Base-by-base conservation (phyloP, 2,888 invertebrate species). In the Drosophila atripex region DNA sequence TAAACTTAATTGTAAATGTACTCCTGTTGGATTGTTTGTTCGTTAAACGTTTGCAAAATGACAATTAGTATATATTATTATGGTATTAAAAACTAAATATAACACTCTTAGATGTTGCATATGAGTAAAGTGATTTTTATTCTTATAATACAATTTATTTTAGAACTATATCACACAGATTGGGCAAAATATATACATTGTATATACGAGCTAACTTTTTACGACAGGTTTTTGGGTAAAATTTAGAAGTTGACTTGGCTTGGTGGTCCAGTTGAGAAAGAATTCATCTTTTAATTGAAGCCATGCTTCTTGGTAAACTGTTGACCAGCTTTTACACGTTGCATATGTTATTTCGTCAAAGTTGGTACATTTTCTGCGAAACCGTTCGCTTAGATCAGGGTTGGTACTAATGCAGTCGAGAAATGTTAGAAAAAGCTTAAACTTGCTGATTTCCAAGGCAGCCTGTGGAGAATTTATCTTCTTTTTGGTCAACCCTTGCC, bases 401-500 rank as follows among this genome's bases (percentile, higher is more conserved):
- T 91, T 87, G 23, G 86, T 88, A 1, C 90, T 83, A 28, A 43
- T 93, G 61, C 57, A 93, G 75, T 90, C 80, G 16, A 92, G 60
- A 80, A 94, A 95, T 50, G 77, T 91, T 71, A 90, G 90, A 51
- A 93, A 92, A 3, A 95, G 73, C 72, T 92, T 92, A 77, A 92
- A 92, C 91, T 94, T 94, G 76, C 93, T 93, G 41, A 94, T 92
- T 53, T 92, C 89, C 60, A 95, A 89, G 38, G 92, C 92, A 49
- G 90, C 92, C 12, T 89, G 92, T 16, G 91, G 90, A 21, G 85
- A 89, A 52, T 90, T 89, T 25, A 90, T 32, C 1, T 86, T 79
- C 32, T 95, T 96, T 88, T 95, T 96, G 0, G 96, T 97, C 1
- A 94, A 92, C 4, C 97, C 97, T 89, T 96, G 94, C 72, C 94